Base-by-base conservation (phyloP, 2,113 vertebrate genomes). In the Toxotes chatareus region DNA sequence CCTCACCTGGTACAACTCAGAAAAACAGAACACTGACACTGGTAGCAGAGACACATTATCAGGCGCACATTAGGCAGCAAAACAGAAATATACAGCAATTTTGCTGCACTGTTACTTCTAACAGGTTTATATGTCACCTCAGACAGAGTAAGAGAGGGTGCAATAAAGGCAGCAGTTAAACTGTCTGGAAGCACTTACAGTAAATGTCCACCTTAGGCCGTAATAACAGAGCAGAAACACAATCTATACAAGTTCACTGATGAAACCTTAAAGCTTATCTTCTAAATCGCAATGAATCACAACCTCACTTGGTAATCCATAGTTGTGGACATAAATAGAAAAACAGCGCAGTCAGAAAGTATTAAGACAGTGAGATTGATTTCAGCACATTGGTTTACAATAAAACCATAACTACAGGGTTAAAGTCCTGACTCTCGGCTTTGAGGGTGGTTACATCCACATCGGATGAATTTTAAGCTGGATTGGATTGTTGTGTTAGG, bases 111-210 rank as follows among this genome's bases (percentile, higher is more conserved):
- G n/a, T 67, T 77, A 59, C 71, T 70, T 49, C 55, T 40, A 70
- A 59, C 71, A 63, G 64, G 60, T 72, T 74, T 44, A 68, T 57
- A 61, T 73, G 55, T 64, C 19, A 74, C 53, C 31, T 64, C 63
- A 66, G 63, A 78, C 57, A 70, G 69, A 53, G 32, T 65, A 31
- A 73, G 78, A 46, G 57, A 85, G 55, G 67, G 10, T 56, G 71
- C 61, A 77, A 72, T 78, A 67, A 88, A 89, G 89, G 56, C 61
- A 79, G 82, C 61, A 82, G 51, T 80, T 72, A 86, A 92, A 64
- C 46, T 46, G 78, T 82, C 80, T 62, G 73, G 36, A 65, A 74
- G 65, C 46, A 66, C 34, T 55, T 75, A 46, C 7, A 77, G 78
- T 55, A 55, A 74, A 63, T 16, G 42, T 76, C 63, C 71, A 87